A percentile compares a stretch with the other conserved stretches of the same genome.
Evolutionary conservation across 2,797 vertebrate genomes (phyloP).

Genomic region (Anguilla megastoma): DNA sequence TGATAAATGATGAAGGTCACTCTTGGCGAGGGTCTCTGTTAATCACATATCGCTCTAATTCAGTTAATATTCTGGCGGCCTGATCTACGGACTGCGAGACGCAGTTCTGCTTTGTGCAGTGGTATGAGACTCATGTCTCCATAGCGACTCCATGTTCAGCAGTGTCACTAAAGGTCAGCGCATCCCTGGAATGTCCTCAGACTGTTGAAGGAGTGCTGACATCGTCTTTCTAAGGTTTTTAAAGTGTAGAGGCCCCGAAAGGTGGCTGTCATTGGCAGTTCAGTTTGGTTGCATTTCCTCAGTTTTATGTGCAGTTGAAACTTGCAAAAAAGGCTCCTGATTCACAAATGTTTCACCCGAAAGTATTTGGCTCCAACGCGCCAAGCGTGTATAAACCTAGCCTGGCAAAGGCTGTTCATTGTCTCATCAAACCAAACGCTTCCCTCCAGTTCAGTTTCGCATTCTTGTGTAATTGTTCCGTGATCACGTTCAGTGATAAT

Average conservation of each 20-base stretch:
- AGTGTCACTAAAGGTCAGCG: neutral
- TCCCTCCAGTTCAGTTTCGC: neutral
- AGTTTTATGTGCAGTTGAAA: neutral
- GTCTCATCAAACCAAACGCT: neutral
- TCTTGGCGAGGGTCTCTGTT: neutral
- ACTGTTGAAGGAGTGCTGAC: neutral
- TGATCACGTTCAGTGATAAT: no score
- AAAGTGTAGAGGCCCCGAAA: neutral
- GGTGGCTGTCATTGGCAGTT: neutral
- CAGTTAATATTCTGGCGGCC: neutral
- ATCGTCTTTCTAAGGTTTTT: neutral
- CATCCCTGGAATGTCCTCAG: neutral
- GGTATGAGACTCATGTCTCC: neutral
- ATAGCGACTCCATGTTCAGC: neutral
- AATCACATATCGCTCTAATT: no score
- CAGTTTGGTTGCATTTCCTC: neutral
- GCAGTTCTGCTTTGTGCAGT: neutral
- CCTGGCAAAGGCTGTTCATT: neutral
- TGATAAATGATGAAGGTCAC: neutral
- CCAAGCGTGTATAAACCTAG: neutral
- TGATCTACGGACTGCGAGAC: neutral
- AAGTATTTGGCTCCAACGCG: neutral
- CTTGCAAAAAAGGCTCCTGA: neutral
- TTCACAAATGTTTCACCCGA: neutral
- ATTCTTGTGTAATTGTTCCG: no score